Conservation (phyloP, 1,140 invertebrate genomes). For the Meloidogyne hapla region DNA sequence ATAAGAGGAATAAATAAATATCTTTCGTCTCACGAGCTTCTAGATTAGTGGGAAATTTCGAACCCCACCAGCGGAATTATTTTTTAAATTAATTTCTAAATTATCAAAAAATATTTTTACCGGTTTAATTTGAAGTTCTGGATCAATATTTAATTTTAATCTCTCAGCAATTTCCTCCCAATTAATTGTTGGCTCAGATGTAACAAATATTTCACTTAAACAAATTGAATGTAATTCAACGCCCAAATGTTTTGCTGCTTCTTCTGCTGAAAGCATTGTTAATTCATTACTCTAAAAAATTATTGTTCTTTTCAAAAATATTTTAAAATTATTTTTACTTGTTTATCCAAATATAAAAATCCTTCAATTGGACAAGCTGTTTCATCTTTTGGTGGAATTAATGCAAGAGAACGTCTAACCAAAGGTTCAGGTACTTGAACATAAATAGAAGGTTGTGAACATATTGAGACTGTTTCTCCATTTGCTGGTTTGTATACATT, state of each 20-base stretch:
- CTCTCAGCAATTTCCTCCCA: conserved; percentile 44
- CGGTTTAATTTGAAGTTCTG: conserved; percentile 49
- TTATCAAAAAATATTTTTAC: conserved; percentile 22
- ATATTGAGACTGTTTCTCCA: conserved; percentile 53
- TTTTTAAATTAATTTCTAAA: neutral
- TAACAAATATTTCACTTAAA: conserved; percentile 42
- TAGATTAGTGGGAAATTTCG: too few relatives aligned
- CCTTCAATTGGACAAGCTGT: conserved; percentile 50
- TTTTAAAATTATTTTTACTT: conserved; percentile 26
- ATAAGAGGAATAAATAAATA: too few relatives aligned
- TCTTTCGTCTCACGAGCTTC: too few relatives aligned
- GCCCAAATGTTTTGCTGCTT: conserved; percentile 37
- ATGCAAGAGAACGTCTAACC: conserved; percentile 29
- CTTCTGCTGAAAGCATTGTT: conserved; percentile 41
- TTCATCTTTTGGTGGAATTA: conserved; percentile 46
- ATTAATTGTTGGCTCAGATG: conserved; percentile 28
- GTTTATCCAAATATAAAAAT: conserved; percentile 46
- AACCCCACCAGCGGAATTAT: neutral
- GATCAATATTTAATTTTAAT: conserved; percentile 38
- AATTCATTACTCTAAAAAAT: conserved; percentile 35
- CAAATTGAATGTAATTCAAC: conserved; percentile 45
- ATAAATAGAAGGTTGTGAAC: conserved; percentile 25
- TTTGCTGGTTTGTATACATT: conserved; percentile 61
- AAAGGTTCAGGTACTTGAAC: conserved; percentile 46
- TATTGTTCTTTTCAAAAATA: neutral